Conservation (phyloP, 1,140 invertebrate species). For the Sycophila sp. region DNA sequence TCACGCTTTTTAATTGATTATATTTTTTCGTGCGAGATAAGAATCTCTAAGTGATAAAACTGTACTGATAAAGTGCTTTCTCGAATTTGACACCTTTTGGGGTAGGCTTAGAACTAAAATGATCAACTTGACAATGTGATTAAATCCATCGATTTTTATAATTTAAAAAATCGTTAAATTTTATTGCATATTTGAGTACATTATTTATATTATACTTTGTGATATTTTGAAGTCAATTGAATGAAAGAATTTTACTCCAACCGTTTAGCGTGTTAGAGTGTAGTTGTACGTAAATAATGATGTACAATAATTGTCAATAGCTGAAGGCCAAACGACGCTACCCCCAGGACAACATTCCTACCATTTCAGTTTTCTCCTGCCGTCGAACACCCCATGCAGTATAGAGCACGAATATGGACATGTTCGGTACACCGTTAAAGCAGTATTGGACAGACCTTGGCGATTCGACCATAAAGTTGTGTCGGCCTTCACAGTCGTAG, state of each 20-base stretch:
- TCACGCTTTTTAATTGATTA: too few relatives aligned
- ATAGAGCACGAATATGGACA: slow-evolving; percentile 69
- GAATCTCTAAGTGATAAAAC: too few relatives aligned
- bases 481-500: slow-evolving; percentile 64
- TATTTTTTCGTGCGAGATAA: too few relatives aligned
- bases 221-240: not conserved
- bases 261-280: too few relatives aligned
- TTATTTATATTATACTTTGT: not conserved
- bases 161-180: too few relatives aligned
- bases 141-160: too few relatives aligned
- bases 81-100: too few relatives aligned
- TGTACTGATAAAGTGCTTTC: too few relatives aligned
- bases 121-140: too few relatives aligned
- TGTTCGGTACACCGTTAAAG: slow-evolving; percentile 69
- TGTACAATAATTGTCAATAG: slow-evolving; percentile 25
- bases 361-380: slow-evolving; percentile 67
- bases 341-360: slow-evolving; percentile 64
- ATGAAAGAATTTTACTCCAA: not conserved
- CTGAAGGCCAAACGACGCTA: not conserved
- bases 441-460: slow-evolving; percentile 69
- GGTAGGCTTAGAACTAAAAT: too few relatives aligned
- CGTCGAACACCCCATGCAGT: slow-evolving; percentile 64
- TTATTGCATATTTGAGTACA: not conserved
- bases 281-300: not conserved
- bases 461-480: slow-evolving; percentile 67